Evolutionary conservation across 2,888 invertebrate species (phyloP).

Genomic region (Vesta saturnalis): DNA sequence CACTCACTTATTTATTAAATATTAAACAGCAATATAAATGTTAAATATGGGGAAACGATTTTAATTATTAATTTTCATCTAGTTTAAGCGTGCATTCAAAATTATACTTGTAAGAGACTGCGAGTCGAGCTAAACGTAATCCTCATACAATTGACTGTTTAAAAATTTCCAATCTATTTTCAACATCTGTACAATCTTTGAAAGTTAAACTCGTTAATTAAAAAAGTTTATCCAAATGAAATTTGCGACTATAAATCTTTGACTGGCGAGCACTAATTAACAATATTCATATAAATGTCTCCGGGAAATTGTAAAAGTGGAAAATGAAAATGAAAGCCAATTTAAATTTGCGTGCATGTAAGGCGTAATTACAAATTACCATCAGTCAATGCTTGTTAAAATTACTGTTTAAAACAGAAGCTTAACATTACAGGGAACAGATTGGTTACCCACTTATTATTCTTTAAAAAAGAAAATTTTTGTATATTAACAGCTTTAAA

Average conservation of each 20-base stretch:
- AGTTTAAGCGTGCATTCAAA: background rate
- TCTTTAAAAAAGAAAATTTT: no score
- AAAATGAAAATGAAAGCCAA: slow-evolving; percentile 2
- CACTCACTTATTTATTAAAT: no score
- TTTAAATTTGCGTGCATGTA: background rate
- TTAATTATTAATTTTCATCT: background rate
- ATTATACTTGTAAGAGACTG: slow-evolving; percentile 2
- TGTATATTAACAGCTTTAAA: no score
- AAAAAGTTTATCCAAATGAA: slow-evolving; percentile 11
- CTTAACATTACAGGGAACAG: no score
- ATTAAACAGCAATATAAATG: no score
- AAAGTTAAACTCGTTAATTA: slow-evolving; percentile 10
- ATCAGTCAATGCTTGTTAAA: background rate
- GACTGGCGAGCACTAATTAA: slow-evolving; percentile 5
- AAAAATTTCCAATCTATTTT: slow-evolving; percentile 9
- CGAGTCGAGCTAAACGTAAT: background rate
- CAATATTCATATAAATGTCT: slow-evolving; percentile 11
- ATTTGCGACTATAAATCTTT: slow-evolving; percentile 10
- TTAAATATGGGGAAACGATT: no score
- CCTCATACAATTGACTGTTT: slow-evolving; percentile 4
- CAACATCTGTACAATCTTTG: slow-evolving; percentile 10
- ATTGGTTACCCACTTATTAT: no score
- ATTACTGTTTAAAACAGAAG: no score
- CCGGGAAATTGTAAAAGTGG: slow-evolving; percentile 5
- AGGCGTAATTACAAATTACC: background rate